A percentile compares a stretch with the other conserved stretches of the same genome.
Evolutionary conservation across 2,797 vertebrate genomes (phyloP).

Genomic region (Liasis olivaceus): DNA sequence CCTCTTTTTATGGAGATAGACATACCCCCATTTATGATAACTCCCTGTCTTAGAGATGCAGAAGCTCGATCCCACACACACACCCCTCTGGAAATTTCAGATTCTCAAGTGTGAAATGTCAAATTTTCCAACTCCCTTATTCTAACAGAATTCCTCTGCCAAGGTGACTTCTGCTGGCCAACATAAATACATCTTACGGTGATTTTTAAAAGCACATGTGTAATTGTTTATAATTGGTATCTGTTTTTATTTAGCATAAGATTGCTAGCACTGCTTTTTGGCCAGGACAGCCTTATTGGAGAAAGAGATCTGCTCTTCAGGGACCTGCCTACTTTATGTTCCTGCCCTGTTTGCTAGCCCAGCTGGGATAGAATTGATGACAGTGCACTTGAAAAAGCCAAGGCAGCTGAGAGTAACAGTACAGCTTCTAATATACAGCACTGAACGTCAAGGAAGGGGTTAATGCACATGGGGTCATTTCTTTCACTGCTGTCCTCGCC

Average conservation of each 20-base stretch:
- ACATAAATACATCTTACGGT: conserved; percentile 64
- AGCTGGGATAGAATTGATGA: conserved; percentile 63
- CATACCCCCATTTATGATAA: conserved; percentile 49
- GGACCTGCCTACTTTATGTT: conserved; percentile 60
- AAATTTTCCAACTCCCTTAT: conserved; percentile 69
- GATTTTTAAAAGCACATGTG: conserved; percentile 65
- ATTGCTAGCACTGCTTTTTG: conserved; percentile 51
- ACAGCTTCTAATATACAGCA: conserved; percentile 42
- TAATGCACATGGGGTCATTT: conserved; percentile 38
- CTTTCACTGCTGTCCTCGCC: neutral
- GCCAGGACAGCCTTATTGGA: conserved; percentile 38
- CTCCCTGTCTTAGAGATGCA: conserved; percentile 60
- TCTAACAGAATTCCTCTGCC: conserved; percentile 71
- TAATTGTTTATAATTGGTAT: conserved; percentile 74
- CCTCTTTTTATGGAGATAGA: conserved; percentile 59
- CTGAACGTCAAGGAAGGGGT: conserved; percentile 47
- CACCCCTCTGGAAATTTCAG: conserved; percentile 36
- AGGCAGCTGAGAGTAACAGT: conserved; percentile 6
- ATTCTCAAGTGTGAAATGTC: conserved; percentile 76
- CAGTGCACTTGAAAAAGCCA: conserved; percentile 42
- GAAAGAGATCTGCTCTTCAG: conserved; percentile 58
- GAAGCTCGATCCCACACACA: conserved; percentile 61
- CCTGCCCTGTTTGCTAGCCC: conserved; percentile 59
- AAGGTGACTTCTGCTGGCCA: conserved; percentile 72
- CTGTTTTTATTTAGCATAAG: conserved; percentile 71